Conservation (phyloP, 2,113 vertebrate species). For the Rhipidura dahli region DNA sequence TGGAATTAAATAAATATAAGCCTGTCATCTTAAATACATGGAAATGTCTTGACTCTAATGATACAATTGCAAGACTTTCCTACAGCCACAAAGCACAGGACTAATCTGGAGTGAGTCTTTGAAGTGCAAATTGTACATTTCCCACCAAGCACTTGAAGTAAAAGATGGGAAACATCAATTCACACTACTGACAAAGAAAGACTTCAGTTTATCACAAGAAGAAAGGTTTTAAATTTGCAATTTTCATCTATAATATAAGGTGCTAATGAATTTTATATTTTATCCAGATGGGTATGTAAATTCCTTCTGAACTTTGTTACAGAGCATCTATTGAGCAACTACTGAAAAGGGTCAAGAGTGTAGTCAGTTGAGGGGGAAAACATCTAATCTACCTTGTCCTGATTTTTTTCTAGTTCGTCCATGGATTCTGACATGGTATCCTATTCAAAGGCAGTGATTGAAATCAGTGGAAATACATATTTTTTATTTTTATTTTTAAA, state of each 20-base stretch:
- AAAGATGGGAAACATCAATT: constrained; percentile 65
- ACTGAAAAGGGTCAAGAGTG: neutral
- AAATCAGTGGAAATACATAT: neutral
- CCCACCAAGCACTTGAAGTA: constrained; percentile 46
- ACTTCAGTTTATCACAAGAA: constrained; percentile 30
- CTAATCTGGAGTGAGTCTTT: constrained; percentile 47
- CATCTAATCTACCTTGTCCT: neutral
- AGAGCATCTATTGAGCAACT: neutral
- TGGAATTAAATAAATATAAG: neutral
- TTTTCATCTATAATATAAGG: constrained; percentile 53
- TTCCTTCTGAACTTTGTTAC: constrained; percentile 46
- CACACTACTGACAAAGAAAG: constrained; percentile 35
- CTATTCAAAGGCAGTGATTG: neutral
- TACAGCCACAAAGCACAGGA: neutral
- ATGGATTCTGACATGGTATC: neutral
- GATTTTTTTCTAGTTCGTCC: neutral
- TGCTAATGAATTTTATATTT: constrained; percentile 69
- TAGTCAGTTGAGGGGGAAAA: neutral
- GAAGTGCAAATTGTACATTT: constrained; percentile 70
- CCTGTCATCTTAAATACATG: constrained; percentile 12
- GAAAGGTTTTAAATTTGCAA: constrained; percentile 61
- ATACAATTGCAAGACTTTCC: constrained; percentile 56
- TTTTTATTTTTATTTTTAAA: neutral
- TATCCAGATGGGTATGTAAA: constrained; percentile 62
- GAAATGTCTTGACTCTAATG: neutral